Percentiles rank a stretch among this genome's conserved stretches.
Evolutionary conservation across 2,888 invertebrate genomes (phyloP).

Genomic region (Electrophaes corylata): DNA sequence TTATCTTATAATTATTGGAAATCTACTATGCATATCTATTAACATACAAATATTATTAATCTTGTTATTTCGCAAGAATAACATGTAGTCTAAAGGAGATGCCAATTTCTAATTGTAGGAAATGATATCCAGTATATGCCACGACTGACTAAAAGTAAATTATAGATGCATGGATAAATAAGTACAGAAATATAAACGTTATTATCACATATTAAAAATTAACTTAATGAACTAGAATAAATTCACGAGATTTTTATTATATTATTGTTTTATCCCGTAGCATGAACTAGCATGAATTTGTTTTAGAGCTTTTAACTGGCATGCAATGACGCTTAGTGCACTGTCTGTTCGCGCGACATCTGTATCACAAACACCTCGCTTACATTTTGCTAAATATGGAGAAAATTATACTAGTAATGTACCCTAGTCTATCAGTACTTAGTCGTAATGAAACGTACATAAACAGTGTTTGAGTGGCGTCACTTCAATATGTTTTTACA

Average conservation of each 20-base stretch:
- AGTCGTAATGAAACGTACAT: slow-evolving; percentile 12
- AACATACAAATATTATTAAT: slow-evolving; percentile 33
- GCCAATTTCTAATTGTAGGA: slow-evolving; percentile 24
- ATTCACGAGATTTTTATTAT: slow-evolving; percentile 23
- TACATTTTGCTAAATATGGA: slow-evolving; percentile 7
- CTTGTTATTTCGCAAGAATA: slow-evolving; percentile 26
- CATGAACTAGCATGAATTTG: slow-evolving; percentile 22
- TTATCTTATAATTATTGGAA: slow-evolving; percentile 32
- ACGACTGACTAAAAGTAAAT: slow-evolving; percentile 37
- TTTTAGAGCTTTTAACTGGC: slow-evolving; percentile 4
- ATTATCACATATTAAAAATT: slow-evolving; percentile 16
- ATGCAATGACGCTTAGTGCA: slow-evolving; percentile 6
- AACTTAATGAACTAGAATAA: slow-evolving; percentile 23
- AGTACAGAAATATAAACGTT: slow-evolving; percentile 6
- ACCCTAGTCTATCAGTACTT: slow-evolving; percentile 29
- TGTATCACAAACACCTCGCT: slow-evolving; percentile 2
- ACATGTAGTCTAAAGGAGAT: slow-evolving; percentile 22
- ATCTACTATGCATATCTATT: slow-evolving; percentile 40
- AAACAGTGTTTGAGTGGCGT: slow-evolving; percentile 33
- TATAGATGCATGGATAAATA: slow-evolving; percentile 32
- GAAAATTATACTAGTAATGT: slow-evolving; percentile 23
- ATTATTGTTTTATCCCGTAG: slow-evolving; percentile 14
- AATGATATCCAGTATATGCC: slow-evolving; percentile 24
- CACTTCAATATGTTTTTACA: slow-evolving; percentile 42
- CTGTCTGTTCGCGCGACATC: not conserved